These are phyloP conservation scores for Bombyx huttoni DNA, from an alignment of 2,888 invertebrate species.

Conservation along the genomic window DNA sequence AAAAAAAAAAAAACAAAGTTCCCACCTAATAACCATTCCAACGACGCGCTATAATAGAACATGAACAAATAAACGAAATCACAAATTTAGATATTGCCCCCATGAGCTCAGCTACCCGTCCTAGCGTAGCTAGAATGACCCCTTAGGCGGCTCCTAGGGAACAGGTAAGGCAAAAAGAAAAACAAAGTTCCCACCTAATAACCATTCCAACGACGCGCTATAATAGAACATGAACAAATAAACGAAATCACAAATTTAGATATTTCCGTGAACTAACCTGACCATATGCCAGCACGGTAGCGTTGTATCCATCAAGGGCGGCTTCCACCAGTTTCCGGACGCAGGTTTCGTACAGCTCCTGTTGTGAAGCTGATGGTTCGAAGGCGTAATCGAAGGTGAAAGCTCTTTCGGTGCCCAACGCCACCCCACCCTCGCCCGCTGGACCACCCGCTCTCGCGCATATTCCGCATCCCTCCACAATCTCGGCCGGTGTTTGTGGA, in stretches of 20 bases:
- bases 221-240: too few species aligned
- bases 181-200: too few species aligned
- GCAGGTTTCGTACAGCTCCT: constrained; percentile 84
- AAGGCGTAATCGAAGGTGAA: constrained; percentile 98
- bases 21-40: too few species aligned
- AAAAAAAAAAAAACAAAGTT: too few species aligned
- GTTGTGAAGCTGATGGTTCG: constrained; percentile 83
- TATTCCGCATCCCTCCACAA: constrained; percentile 94
- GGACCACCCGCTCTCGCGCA: constrained; percentile 93
- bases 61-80: too few species aligned
- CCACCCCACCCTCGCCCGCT: constrained; percentile 91
- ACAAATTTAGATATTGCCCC: too few species aligned
- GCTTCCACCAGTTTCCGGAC: constrained; percentile 91
- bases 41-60: too few species aligned
- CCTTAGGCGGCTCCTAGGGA: too few species aligned
- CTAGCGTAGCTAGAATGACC: too few species aligned
- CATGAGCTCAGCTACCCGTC: too few species aligned
- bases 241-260: background rate
- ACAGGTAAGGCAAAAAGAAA: too few species aligned
- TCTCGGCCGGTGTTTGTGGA: constrained; percentile 92
- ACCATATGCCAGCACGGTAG: constrained; percentile 96
- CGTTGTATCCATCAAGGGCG: constrained; percentile 96
- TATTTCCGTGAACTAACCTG: constrained; percentile 73
- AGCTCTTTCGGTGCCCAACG: constrained; percentile 92
- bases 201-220: too few species aligned